Evolutionary conservation across 2,113 vertebrate genomes (phyloP), one percentile per base, ranked within the genome.

Genomic region (Petroica traversi): DNA sequence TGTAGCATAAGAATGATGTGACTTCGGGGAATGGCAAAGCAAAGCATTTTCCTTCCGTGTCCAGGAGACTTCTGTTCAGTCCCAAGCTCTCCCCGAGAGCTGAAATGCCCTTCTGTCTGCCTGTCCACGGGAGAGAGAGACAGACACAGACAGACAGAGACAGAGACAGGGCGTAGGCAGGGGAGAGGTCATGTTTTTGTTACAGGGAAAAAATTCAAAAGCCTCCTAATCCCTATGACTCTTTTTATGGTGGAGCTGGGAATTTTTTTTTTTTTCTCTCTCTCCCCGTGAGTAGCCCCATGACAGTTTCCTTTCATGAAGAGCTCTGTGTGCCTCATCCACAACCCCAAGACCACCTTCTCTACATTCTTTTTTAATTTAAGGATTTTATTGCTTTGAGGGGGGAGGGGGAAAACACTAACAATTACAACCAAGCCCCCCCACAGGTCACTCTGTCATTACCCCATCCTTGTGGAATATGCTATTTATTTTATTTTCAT

Each of bases 41-140:
- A 84, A 86, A 86, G 38, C 28, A 1, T 85, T 92, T 95, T 79
- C 54, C 43, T 85, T 36, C 67, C 1, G 0, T 55, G 43, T 59
- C 54, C 28, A 14, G 46, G 73, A 89, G 73, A 72, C 3, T 82
- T 89, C 67, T 92, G 81, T 31, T 88, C 72, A 36, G 71, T 45
- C 83, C 58, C 58, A 40, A n/a, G 62, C 38, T 72, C 71, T 91
- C 80, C 77, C 38, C 1, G 0, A 26, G 55, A 94, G 75, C 1
- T 80, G 85, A 87, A 93, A 88, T 73, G 93, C 74, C 87, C 67
- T 95, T 84, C 77, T 92, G 49, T 83, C 75, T 78, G 88, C 45
- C 52, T 89, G 91, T 85, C 66, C 77, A 18, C 9, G 13, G 69
- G 87, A 89, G 67, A 59, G 63, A 84, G 24, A 93, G 67, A 88